Evolutionary conservation across 2,888 invertebrate species (phyloP).

Genomic region (Cheilosia grossa): DNA sequence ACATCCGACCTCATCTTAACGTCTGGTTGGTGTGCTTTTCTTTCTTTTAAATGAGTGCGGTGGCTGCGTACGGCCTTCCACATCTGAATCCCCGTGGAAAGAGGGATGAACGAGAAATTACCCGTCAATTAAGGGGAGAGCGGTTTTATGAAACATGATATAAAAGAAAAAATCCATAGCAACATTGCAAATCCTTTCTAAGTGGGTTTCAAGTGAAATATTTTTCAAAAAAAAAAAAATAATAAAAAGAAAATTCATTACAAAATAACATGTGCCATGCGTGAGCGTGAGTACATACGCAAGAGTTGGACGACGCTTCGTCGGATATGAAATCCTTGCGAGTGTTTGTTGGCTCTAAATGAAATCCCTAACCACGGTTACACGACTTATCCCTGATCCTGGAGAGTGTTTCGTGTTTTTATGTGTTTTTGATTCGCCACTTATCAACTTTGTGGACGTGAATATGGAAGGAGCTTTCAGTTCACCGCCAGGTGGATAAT

Average conservation of each 20-base stretch:
- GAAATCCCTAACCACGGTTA: background rate
- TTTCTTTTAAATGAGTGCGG: conserved; percentile 13
- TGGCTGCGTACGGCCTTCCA: conserved; percentile 24
- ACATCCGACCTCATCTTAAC: conserved; percentile 26
- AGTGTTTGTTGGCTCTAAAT: background rate
- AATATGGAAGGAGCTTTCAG: no score
- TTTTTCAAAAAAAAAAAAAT: background rate
- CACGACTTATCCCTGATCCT: background rate
- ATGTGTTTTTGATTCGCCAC: background rate
- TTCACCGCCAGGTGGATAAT: no score
- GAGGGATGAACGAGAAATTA: conserved; percentile 45
- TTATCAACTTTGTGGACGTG: no score
- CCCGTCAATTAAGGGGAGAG: conserved; percentile 50
- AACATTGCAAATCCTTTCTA: conserved; percentile 4
- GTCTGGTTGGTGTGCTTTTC: background rate
- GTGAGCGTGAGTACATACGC: background rate
- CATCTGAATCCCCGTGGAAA: conserved; percentile 30
- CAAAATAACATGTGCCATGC: background rate
- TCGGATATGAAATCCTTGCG: conserved; percentile 1
- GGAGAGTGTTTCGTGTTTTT: background rate
- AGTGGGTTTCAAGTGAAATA: conserved; percentile 1
- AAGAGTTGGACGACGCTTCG: background rate
- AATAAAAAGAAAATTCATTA: background rate
- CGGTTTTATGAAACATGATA: background rate
- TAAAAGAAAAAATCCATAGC: background rate